A percentile compares a stretch with the other conserved stretches of the same genome.
Conservation (phyloP, 1,140 invertebrate genomes). For the Gyrodactylus bullatarudis region DNA sequence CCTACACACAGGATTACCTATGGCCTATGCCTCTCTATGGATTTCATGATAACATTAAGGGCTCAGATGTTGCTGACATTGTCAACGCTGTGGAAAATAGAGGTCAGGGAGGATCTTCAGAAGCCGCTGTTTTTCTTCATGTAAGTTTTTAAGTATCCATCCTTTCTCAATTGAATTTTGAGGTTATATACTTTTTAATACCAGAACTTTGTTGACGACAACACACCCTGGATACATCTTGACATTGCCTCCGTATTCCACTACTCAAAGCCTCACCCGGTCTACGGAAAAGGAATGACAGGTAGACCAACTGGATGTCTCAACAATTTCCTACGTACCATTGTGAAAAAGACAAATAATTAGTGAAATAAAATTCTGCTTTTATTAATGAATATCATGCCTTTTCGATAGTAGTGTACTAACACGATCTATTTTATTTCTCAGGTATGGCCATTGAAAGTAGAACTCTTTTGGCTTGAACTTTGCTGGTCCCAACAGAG, state of each 20-base stretch:
- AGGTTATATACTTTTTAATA: neutral
- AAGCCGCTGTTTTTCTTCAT: neutral
- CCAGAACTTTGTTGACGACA: neutral
- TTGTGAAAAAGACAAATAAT: neutral
- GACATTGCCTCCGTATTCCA: neutral
- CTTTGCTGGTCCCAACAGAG: neutral
- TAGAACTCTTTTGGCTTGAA: neutral
- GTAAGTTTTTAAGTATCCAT: neutral
- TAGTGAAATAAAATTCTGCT: no score
- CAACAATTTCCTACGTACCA: neutral
- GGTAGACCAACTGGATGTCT: neutral
- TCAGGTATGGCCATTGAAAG: neutral
- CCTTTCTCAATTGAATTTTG: neutral
- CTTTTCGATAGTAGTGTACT: neutral
- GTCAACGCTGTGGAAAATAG: neutral
- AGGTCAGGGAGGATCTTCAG: neutral
- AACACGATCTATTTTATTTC: neutral
- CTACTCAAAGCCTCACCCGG: neutral
- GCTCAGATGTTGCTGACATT: neutral
- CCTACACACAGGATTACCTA: neutral
- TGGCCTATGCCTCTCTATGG: neutral
- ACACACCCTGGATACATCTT: neutral
- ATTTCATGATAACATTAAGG: neutral
- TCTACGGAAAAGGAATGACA: neutral
- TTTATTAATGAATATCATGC: neutral